These are phyloP conservation scores for Ameiurus melas DNA, from an alignment of 2,113 vertebrate species.

Conservation along the genomic window DNA sequence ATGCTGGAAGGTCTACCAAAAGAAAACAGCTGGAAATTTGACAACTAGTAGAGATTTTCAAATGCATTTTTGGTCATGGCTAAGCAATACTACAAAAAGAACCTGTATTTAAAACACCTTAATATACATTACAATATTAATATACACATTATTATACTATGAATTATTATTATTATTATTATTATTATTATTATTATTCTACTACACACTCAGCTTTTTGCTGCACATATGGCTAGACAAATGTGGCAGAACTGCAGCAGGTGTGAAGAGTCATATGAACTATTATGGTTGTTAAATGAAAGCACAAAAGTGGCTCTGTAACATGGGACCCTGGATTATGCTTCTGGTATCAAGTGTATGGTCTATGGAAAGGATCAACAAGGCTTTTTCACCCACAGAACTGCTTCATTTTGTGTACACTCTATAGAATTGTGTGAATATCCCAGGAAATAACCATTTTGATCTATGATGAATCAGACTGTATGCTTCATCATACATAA, in stretches of 20 bases:
- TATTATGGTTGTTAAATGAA: not conserved
- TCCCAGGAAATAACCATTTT: not conserved
- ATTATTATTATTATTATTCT: not conserved
- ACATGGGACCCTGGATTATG: not conserved
- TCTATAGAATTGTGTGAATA: not conserved
- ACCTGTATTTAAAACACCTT: not conserved
- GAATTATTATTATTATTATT: not conserved
- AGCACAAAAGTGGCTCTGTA: not conserved
- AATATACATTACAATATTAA: too few species aligned
- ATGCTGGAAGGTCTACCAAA: not conserved
- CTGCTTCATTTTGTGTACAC: not conserved
- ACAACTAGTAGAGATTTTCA: not conserved
- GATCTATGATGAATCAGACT: not conserved
- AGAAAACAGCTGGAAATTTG: not conserved
- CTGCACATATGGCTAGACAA: not conserved
- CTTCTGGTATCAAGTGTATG: not conserved
- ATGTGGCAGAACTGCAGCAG: not conserved
- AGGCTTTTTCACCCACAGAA: not conserved
- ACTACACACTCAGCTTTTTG: not conserved
- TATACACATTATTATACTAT: too few species aligned
- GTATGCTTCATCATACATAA: not conserved
- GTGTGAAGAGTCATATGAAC: not conserved
- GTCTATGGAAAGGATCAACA: not conserved
- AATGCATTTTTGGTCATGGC: not conserved
- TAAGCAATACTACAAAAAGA: not conserved